A percentile compares a stretch with the other conserved stretches of the same genome.
Conservation (phyloP, 2,888 invertebrate species). For the Noctua janthe region DNA sequence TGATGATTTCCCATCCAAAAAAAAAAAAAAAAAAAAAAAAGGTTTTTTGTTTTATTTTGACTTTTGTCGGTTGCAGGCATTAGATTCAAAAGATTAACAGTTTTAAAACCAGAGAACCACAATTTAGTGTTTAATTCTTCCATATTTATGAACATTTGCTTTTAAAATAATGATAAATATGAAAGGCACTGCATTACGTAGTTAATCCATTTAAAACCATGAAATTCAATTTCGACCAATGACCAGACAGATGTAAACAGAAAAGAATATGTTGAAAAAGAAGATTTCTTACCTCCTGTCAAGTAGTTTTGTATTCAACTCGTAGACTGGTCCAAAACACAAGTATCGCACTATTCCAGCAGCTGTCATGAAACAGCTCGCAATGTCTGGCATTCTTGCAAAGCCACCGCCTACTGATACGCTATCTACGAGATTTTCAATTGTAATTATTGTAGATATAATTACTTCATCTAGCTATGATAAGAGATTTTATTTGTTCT, state of each 20-base stretch:
- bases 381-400: constrained; percentile 64
- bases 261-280: rapidly evolving
- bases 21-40: too few relatives aligned
- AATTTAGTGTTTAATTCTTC: neutral
- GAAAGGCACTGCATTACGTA: neutral
- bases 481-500: constrained; percentile 44
- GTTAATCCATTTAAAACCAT: neutral
- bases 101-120: neutral
- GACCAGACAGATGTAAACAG: neutral
- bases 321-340: constrained; percentile 13
- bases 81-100: neutral
- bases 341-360: constrained; percentile 31
- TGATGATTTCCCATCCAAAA: too few relatives aligned
- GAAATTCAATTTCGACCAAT: neutral
- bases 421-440: constrained; percentile 61
- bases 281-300: constrained; percentile 39
- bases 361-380: constrained; percentile 30
- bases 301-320: constrained; percentile 34
- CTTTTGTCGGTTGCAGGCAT: neutral
- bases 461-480: constrained; percentile 34
- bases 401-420: constrained; percentile 66
- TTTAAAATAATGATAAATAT: neutral
- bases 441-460: constrained; percentile 42
- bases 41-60: neutral
- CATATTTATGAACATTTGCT: neutral